phyloP scores from a whole-genome alignment of 2,888 invertebrate species.

The Cerceris ruficornis region DNA sequence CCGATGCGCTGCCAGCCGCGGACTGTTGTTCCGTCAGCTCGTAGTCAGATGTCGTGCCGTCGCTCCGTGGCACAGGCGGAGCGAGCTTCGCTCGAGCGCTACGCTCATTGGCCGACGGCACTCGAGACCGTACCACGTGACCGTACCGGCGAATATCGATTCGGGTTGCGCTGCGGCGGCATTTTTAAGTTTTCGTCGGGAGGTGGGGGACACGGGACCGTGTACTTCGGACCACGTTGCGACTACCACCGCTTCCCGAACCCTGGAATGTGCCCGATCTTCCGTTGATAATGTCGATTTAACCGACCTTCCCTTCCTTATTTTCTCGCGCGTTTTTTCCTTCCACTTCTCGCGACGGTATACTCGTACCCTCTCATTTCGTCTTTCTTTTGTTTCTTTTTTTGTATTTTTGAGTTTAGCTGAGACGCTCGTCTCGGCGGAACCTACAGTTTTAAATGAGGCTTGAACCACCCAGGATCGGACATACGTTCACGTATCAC shows the following conservation, averaged over 20 bases:
- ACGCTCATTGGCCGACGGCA: constrained; percentile 77
- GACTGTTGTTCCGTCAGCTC: constrained; percentile 70
- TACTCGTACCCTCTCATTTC: neutral
- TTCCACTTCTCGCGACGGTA: neutral
- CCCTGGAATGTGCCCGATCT: constrained; percentile 19
- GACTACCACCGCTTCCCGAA: constrained; percentile 47
- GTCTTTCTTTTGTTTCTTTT: too few relatives aligned
- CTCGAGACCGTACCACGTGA: constrained; percentile 83
- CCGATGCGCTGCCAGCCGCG: constrained; percentile 77
- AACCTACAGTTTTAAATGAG: too few relatives aligned
- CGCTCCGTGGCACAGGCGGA: constrained; percentile 64
- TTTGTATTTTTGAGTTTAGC: too few relatives aligned
- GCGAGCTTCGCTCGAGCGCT: constrained; percentile 45
- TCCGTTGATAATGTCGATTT: constrained; percentile 15
- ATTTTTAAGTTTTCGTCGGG: constrained; percentile 87
- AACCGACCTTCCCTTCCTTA: neutral
- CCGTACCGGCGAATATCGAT: constrained; percentile 87
- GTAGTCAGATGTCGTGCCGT: constrained; percentile 66
- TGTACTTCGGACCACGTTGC: constrained; percentile 67
- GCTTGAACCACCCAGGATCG: too few relatives aligned
- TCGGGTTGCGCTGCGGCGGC: constrained; percentile 90
- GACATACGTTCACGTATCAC: too few relatives aligned
- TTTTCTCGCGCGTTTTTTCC: neutral
- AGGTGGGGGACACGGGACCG: constrained; percentile 74
- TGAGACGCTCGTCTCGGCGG: too few relatives aligned